Percentiles rank a stretch among this genome's conserved stretches.
These are phyloP conservation scores for Chloroceryle amazona DNA, from an alignment of 2,797 vertebrate species.

Conservation along the genomic window DNA sequence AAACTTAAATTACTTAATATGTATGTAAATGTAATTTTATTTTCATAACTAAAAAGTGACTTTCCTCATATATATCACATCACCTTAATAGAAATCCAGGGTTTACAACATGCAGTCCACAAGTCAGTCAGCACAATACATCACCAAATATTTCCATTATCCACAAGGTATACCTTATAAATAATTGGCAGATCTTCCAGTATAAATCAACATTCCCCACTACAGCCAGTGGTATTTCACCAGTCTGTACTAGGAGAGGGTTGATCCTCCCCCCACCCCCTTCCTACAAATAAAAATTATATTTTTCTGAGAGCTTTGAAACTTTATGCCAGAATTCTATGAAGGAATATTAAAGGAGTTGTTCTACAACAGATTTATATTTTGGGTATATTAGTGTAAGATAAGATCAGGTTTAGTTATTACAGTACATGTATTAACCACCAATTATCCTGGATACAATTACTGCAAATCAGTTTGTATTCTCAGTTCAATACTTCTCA, in stretches of 20 bases:
- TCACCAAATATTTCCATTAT: neutral
- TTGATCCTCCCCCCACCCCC: neutral
- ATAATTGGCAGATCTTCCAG: neutral
- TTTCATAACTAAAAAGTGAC: slow-evolving; percentile 54
- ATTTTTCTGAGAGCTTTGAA: slow-evolving; percentile 2
- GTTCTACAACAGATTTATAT: neutral
- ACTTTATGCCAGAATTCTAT: neutral
- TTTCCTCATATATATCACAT: slow-evolving; percentile 34
- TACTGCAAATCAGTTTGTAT: neutral
- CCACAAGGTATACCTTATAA: neutral
- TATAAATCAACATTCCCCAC: neutral
- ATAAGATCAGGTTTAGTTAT: neutral
- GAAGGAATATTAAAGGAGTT: neutral
- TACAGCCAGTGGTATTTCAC: neutral
- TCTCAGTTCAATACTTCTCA: neutral
- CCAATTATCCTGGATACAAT: neutral
- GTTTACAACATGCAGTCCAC: slow-evolving; percentile 38
- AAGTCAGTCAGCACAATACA: slow-evolving; percentile 45
- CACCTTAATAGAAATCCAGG: slow-evolving; percentile 14
- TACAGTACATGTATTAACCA: neutral
- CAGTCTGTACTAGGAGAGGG: neutral
- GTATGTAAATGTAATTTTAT: slow-evolving; percentile 69
- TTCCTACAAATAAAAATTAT: neutral
- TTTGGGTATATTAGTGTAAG: neutral
- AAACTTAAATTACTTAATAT: slow-evolving; percentile 62